Evolutionary conservation across 1,140 invertebrate species (phyloP).

Genomic region (Telenomus remus): DNA sequence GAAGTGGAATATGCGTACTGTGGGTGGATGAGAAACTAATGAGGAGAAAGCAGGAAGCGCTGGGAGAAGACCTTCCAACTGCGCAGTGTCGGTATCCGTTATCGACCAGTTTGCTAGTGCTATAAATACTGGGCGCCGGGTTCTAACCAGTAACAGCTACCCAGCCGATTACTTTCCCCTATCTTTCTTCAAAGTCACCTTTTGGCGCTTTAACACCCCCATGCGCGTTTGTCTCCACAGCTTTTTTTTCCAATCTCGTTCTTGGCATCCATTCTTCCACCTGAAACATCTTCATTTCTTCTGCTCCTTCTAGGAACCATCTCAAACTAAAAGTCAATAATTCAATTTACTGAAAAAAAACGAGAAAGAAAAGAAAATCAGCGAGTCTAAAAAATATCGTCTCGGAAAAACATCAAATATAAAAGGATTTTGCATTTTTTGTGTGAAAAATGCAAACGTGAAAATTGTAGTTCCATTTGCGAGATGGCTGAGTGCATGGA

Average conservation of each 20-base stretch:
- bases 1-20: not conserved
- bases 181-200: conserved; percentile 53
- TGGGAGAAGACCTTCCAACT: conserved; percentile 62
- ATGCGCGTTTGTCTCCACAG: conserved; percentile 16
- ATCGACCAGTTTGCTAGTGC: conserved; percentile 69
- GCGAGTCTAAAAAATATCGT: too few relatives aligned
- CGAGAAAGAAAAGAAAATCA: too few relatives aligned
- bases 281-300: too few relatives aligned
- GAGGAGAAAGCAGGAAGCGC: conserved; percentile 46
- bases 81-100: conserved; percentile 70
- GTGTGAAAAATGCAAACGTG: too few relatives aligned
- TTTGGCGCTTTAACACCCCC: conserved; percentile 42
- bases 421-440: too few relatives aligned
- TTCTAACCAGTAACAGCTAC: conserved; percentile 58
- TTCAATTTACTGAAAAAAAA: too few relatives aligned
- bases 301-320: too few relatives aligned
- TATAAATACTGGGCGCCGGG: conserved; percentile 73
- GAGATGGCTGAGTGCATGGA: too few relatives aligned
- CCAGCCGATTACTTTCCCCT: conserved; percentile 50
- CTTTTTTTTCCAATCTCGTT: not conserved
- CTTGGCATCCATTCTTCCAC: not conserved
- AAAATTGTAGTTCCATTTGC: too few relatives aligned
- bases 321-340: too few relatives aligned
- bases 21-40: conserved; percentile 43
- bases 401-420: too few relatives aligned